Conservation (phyloP, 2,888 invertebrate species). For the Matsumyia berberina region DNA sequence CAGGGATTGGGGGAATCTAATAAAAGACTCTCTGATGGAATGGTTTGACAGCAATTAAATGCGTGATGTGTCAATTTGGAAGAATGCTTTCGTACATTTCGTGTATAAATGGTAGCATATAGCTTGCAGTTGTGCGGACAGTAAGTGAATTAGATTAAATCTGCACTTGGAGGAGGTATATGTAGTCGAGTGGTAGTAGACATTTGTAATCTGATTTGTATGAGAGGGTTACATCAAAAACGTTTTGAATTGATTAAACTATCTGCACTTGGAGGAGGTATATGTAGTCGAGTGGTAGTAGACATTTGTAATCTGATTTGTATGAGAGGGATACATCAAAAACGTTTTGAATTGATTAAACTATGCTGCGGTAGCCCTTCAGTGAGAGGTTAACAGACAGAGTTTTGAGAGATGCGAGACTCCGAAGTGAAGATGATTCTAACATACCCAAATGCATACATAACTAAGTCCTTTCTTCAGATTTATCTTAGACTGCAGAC, state of each 20-base stretch:
- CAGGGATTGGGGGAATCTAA: constrained; percentile 50
- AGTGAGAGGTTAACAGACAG: too few relatives aligned
- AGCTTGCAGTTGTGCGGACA: constrained; percentile 45
- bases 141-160: constrained; percentile 70
- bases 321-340: constrained; percentile 13
- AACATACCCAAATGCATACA: too few relatives aligned
- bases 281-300: not conserved
- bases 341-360: too few relatives aligned
- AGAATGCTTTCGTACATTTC: constrained; percentile 23
- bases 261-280: too few relatives aligned
- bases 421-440: too few relatives aligned
- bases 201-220: constrained; percentile 34
- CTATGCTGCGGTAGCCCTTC: too few relatives aligned
- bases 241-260: too few relatives aligned
- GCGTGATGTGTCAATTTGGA: constrained; percentile 71
- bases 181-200: not conserved
- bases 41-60: constrained; percentile 73
- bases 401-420: too few relatives aligned
- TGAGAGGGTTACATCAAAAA: constrained; percentile 10
- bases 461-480: too few relatives aligned
- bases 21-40: constrained; percentile 45
- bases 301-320: constrained; percentile 36
- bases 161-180: constrained; percentile 10
- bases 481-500: too few relatives aligned
- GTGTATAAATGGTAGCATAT: constrained; percentile 20